Percentiles rank a stretch among this genome's conserved stretches.
phyloP scores from a whole-genome alignment of 2,113 vertebrate genomes.

The Python bivittatus region DNA sequence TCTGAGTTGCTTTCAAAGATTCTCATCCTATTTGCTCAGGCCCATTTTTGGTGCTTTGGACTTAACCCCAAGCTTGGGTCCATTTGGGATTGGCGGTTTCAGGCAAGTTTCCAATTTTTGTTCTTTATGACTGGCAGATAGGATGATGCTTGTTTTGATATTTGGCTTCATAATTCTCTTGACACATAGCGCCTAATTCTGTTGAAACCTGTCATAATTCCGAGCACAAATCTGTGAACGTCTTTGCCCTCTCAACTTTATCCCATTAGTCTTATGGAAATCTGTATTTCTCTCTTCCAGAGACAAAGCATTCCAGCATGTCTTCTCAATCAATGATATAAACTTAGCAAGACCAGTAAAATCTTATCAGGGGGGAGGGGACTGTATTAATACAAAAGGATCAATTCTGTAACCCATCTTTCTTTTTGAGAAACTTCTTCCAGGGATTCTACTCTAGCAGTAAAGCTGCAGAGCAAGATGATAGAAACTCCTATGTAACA shows the following conservation, averaged over 20 bases:
- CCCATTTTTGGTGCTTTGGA: not conserved
- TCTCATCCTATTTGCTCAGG: not conserved
- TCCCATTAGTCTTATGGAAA: no score
- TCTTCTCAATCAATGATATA: no score
- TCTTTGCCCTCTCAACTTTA: no score
- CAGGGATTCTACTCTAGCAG: not conserved
- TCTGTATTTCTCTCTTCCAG: no score
- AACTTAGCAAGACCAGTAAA: not conserved
- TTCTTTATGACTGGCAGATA: not conserved
- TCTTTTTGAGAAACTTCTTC: conserved; percentile 7
- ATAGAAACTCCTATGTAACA: not conserved
- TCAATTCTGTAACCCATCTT: not conserved
- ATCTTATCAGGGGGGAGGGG: not conserved
- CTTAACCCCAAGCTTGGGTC: not conserved
- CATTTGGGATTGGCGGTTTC: not conserved
- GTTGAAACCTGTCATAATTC: no score
- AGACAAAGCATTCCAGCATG: no score
- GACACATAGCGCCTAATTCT: no score
- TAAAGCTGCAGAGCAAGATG: not conserved
- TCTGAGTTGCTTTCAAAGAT: not conserved
- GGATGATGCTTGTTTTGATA: no score
- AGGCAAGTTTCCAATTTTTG: not conserved
- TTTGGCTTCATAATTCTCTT: no score
- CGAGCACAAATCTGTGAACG: no score
- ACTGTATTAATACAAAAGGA: not conserved